phyloP scores from a whole-genome alignment of 2,888 invertebrate genomes.

The Lingula anatina region DNA sequence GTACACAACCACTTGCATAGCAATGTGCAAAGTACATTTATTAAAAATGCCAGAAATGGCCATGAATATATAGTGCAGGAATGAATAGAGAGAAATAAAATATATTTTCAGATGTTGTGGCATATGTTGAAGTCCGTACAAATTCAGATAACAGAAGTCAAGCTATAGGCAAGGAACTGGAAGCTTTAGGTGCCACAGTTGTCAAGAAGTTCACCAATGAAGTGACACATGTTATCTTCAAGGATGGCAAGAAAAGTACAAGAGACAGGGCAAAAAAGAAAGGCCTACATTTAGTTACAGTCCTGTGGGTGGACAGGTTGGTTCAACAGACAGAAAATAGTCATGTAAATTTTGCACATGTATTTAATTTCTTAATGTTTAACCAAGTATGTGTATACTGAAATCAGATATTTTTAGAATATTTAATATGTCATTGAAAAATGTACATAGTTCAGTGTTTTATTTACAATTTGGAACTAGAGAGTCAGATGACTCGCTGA shows the following conservation, averaged over 20 bases:
- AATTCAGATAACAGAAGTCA: slow-evolving; percentile 50
- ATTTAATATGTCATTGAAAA: not conserved
- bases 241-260: slow-evolving; percentile 62
- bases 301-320: slow-evolving; percentile 64
- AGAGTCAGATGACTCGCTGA: no score
- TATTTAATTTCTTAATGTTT: no score
- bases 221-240: slow-evolving; percentile 65
- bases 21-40: no score
- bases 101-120: slow-evolving; percentile 49
- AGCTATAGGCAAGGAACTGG: slow-evolving; percentile 44
- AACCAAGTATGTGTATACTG: no score
- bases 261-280: slow-evolving; percentile 61
- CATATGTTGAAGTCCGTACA: slow-evolving; percentile 55
- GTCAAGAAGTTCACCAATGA: slow-evolving; percentile 55
- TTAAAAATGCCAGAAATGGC: no score
- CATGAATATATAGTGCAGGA: no score
- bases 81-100: no score
- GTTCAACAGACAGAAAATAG: no score
- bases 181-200: slow-evolving; percentile 53
- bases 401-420: not conserved
- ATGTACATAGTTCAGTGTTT: no score
- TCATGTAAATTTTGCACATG: no score
- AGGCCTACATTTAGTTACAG: slow-evolving; percentile 62
- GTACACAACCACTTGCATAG: no score
- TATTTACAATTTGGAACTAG: no score